phyloP scores from a whole-genome alignment of 35 echinoderm and acorn worm species.

The Strongylocentrotus purpuratus region DNA sequence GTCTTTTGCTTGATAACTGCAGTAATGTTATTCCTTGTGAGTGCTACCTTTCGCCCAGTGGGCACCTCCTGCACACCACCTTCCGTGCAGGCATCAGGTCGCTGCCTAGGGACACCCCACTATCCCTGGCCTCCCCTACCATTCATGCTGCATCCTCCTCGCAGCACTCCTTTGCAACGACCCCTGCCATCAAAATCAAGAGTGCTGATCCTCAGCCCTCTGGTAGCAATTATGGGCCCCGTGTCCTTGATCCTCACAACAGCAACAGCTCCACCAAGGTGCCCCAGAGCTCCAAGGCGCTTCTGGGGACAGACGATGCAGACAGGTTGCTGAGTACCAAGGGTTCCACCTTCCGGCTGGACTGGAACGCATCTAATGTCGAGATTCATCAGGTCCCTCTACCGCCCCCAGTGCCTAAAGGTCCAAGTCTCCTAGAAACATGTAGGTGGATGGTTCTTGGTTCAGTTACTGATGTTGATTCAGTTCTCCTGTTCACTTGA shows the following conservation, averaged over 20 bases:
- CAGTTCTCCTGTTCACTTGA: background rate
- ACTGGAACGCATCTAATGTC: background rate
- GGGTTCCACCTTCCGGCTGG: slow-evolving; percentile 4
- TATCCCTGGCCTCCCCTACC: too few relatives aligned
- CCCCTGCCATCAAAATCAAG: too few relatives aligned
- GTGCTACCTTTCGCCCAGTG: background rate
- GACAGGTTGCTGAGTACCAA: slow-evolving; percentile 13
- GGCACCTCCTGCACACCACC: background rate
- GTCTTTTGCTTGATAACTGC: background rate
- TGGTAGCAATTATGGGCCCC: background rate
- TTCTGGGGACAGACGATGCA: background rate
- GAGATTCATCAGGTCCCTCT: background rate
- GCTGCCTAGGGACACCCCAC: background rate
- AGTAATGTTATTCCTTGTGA: slow-evolving; percentile 3
- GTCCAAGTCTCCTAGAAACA: background rate
- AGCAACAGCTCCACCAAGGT: background rate
- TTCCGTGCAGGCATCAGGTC: background rate
- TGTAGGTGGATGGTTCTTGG: slow-evolving; percentile 7
- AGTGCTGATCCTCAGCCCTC: background rate
- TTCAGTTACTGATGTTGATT: background rate
- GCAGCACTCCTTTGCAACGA: too few relatives aligned
- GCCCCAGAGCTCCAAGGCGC: background rate
- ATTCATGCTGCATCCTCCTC: too few relatives aligned
- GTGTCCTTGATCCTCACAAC: background rate
- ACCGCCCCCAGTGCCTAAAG: background rate